Evolutionary conservation across 2,797 vertebrate species (phyloP), one percentile per base, ranked within the genome.

Genomic region (Hippocampus kuda): DNA sequence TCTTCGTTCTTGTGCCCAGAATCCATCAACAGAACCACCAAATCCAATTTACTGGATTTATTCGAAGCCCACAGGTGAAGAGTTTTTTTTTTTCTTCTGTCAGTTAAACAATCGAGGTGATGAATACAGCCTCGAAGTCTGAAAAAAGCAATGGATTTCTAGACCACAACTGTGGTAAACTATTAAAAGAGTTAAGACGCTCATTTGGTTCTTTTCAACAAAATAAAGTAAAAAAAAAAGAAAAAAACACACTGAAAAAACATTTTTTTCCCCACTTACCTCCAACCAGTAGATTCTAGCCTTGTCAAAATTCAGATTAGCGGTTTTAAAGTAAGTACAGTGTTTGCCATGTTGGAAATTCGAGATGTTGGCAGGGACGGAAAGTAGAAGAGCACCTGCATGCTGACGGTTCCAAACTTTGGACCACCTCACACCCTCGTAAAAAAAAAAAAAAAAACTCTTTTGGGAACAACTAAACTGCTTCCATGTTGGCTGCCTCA

Each of bases 21-120:
- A 75, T 82, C 78, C 83, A 85, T 86, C 86, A 90, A 86, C 72
- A 84, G 77, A 84, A 65, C 64, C 54, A n/a, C 60, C 67, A 79
- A 80, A 63, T 41, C 61, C 9, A 69, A 80, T 79, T 88, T 88
- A 87, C 82, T 41, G 22, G n/a, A 42, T 22, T 44, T 63, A 44
- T n/a, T 42, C 22, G 53, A 81, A 79, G 75, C 82, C 88, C 88
- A 78, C 75, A 88, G 81, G 86, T 81, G 61, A 70, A 67, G 41
- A 79, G 69, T 67, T 65, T 49, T 79, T 74, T 69, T 65, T 82
- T 44, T 49, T 5, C 34, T 38, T 38, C 34, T 38, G 34, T 81
- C 72, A 70, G 77, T 84, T 75, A 82, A 83, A 79, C 69, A 72
- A 74, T 66, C n/a, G 41, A 51, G 77, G 80, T 56, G 53, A 24